A percentile compares a stretch with the other conserved stretches of the same genome.
Evolutionary conservation across 2,113 vertebrate genomes (phyloP).

Genomic region (Acrocephalus arundinaceus): DNA sequence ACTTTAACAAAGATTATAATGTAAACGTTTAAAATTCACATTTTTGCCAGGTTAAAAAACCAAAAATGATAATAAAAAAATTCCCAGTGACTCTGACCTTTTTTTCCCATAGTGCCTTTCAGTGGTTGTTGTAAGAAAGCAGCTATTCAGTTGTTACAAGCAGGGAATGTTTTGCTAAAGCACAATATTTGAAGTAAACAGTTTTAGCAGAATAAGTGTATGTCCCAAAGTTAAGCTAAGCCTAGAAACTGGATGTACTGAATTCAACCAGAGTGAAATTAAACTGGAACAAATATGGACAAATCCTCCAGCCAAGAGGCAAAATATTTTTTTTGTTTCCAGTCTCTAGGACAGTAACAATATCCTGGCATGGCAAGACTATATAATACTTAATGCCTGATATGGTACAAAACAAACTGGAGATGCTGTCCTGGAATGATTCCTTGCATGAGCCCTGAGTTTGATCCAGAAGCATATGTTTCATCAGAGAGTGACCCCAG

Average conservation of each 20-base stretch:
- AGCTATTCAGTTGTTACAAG: conserved; percentile 42
- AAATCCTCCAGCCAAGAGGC: conserved; percentile 43
- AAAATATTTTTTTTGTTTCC: conserved; percentile 51
- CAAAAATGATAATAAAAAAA: not conserved
- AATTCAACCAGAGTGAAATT: not conserved
- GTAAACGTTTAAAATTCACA: not conserved
- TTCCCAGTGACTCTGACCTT: not conserved
- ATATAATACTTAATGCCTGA: not conserved
- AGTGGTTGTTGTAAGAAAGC: conserved; percentile 54
- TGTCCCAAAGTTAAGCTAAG: conserved; percentile 33
- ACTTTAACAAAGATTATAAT: conserved; percentile 18
- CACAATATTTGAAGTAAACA: not conserved
- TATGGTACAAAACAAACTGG: not conserved
- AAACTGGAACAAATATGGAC: conserved; percentile 28
- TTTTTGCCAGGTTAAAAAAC: not conserved
- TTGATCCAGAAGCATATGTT: not conserved
- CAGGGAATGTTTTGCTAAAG: conserved; percentile 34
- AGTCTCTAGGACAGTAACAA: conserved; percentile 26
- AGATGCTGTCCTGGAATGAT: not conserved
- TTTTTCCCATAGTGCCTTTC: not conserved
- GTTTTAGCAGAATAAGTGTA: not conserved
- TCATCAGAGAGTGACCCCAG: not conserved
- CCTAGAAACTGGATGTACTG: conserved; percentile 45
- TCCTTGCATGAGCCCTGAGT: not conserved
- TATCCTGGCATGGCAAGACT: conserved; percentile 6